phyloP scores from a whole-genome alignment of 2,888 invertebrate species.

The Amiota minor region DNA sequence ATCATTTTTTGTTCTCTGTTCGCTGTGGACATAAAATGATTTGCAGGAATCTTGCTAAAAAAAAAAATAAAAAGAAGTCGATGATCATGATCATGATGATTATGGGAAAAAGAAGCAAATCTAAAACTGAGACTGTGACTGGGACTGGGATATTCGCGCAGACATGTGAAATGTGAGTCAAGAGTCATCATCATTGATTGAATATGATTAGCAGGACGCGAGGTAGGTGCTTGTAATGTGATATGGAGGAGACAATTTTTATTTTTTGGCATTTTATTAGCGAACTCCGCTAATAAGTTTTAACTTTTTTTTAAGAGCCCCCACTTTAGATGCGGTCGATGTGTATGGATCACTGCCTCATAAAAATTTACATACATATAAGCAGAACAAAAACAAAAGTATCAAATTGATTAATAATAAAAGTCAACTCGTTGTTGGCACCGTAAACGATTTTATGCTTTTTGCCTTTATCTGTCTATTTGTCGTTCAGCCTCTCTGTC shows the following conservation, averaged over 20 bases:
- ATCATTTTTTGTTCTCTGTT: background rate
- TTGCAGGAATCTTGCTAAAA: slow-evolving; percentile 59
- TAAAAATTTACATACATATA: slow-evolving; percentile 46
- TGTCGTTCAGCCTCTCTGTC: too few relatives aligned
- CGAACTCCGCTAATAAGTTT: slow-evolving; percentile 7
- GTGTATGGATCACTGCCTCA: slow-evolving; percentile 57
- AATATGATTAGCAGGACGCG: too few relatives aligned
- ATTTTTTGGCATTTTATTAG: slow-evolving; percentile 26
- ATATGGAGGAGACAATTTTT: slow-evolving; percentile 51
- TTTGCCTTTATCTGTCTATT: background rate
- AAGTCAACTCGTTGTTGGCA: slow-evolving; percentile 35
- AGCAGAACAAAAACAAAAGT: slow-evolving; percentile 43
- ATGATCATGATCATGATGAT: too few relatives aligned
- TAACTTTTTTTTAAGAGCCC: background rate
- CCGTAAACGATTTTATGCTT: slow-evolving; percentile 24
- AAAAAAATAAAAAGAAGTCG: slow-evolving; percentile 19
- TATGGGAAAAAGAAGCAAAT: too few relatives aligned
- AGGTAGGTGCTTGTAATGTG: slow-evolving; percentile 39
- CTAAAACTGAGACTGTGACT: background rate
- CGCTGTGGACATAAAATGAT: slow-evolving; percentile 46
- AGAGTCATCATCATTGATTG: slow-evolving; percentile 17
- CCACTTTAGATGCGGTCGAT: slow-evolving; percentile 1
- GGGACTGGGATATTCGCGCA: slow-evolving; percentile 21
- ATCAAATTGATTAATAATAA: slow-evolving; percentile 67
- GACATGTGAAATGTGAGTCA: slow-evolving; percentile 64